Evolutionary conservation across 2,113 vertebrate species (phyloP).

Genomic region (Microcebus tavaratra): DNA sequence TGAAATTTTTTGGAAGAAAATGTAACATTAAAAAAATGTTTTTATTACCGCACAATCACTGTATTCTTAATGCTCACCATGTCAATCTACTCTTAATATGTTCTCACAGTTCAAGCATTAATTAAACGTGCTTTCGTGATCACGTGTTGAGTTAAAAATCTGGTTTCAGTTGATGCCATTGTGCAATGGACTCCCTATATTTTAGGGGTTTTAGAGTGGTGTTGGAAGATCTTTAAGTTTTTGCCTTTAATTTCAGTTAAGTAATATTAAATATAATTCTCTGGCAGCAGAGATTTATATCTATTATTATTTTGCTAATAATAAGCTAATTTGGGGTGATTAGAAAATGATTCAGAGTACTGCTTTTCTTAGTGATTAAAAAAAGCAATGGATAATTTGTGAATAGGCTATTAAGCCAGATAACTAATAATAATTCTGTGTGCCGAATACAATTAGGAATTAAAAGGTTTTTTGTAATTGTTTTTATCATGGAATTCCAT

Average conservation of each 20-base stretch:
- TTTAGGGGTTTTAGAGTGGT: slow-evolving; percentile 39
- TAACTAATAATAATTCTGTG: slow-evolving; percentile 54
- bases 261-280: slow-evolving; percentile 48
- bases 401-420: slow-evolving; percentile 36
- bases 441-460: slow-evolving; percentile 16
- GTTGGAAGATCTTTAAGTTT: slow-evolving; percentile 50
- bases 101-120: slow-evolving; percentile 14
- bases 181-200: neutral
- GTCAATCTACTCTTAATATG: neutral
- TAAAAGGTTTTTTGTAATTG: slow-evolving; percentile 46
- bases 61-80: slow-evolving; percentile 26
- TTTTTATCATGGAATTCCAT: slow-evolving; percentile 48
- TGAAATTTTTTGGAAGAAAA: slow-evolving; percentile 59
- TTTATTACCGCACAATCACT: slow-evolving; percentile 5
- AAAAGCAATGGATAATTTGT: slow-evolving; percentile 39
- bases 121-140: slow-evolving; percentile 1
- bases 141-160: slow-evolving; percentile 35
- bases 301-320: slow-evolving; percentile 56
- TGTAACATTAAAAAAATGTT: slow-evolving; percentile 19
- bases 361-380: slow-evolving; percentile 53
- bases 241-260: slow-evolving; percentile 47
- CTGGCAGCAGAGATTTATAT: slow-evolving; percentile 48
- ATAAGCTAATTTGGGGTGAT: slow-evolving; percentile 17
- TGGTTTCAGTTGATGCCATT: slow-evolving; percentile 24
- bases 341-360: slow-evolving; percentile 40